These are phyloP conservation scores for Leuciscus idus DNA, from an alignment of 2,113 vertebrate species.

Conservation along the genomic window DNA sequence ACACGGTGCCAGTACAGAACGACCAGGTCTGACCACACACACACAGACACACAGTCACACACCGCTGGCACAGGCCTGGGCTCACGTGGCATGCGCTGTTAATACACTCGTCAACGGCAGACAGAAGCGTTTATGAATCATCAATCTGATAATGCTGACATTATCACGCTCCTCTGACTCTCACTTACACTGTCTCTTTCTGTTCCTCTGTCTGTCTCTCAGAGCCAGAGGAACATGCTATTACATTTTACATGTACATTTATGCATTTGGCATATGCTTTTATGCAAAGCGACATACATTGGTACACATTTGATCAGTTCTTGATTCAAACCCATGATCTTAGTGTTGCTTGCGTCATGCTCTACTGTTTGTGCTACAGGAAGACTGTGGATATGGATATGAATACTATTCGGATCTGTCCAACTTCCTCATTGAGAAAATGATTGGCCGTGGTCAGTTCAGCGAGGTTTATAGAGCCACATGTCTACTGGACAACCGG, in stretches of 20 bases:
- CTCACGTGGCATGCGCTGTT: background rate
- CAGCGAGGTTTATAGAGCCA: conserved; percentile 93
- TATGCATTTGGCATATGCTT: background rate
- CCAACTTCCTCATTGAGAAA: conserved; percentile 92
- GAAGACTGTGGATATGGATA: conserved; percentile 44
- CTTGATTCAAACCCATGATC: background rate
- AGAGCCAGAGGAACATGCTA: conserved; percentile 21
- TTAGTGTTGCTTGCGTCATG: background rate
- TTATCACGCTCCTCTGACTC: background rate
- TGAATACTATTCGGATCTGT: conserved; percentile 71
- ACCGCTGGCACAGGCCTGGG: background rate
- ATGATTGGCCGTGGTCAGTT: conserved; percentile 94
- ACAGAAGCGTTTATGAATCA: conserved; percentile 2
- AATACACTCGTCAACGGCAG: background rate
- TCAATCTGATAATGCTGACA: background rate
- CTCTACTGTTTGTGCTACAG: conserved; percentile 35
- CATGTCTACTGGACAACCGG: conserved; percentile 85
- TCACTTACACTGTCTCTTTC: background rate
- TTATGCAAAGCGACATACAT: too few relatives aligned
- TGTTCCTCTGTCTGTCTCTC: background rate
- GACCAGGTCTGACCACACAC: conserved; percentile 38
- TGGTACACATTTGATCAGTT: too few relatives aligned
- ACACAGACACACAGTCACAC: background rate
- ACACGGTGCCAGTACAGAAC: conserved; percentile 12
- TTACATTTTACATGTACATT: background rate